Evolutionary conservation across 2,888 invertebrate species (phyloP), one percentile per base, ranked within the genome.

Genomic region (Platycnemis pennipes): DNA sequence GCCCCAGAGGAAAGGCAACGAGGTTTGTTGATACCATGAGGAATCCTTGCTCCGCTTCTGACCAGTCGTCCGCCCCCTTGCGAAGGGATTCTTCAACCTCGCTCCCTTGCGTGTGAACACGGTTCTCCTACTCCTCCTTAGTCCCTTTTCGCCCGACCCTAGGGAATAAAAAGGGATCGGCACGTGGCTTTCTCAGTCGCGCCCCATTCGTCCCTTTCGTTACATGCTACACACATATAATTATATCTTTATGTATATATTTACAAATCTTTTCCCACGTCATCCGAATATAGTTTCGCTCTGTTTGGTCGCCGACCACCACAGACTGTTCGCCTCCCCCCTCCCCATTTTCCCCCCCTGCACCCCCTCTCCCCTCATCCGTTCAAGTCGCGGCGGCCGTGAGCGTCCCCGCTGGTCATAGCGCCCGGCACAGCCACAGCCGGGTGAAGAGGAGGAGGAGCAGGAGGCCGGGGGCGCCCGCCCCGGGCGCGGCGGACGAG

Each of bases 401-500:
- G 63, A 69, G 8, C 22, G 37, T 16, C 31, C 7, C 31, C 77
- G 37, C 63, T 53, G 63, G 91, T 91, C 91, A 91, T 91, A 91
- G 91, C 31, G 37, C 77, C 31, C 37, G n/a, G 13, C 37, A 77
- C 77, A 77, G 31, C 77, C 77, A 77, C 37, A 77, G 31, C 37
- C 77, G 77, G 16, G 37, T 37, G 91, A 91, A n/a, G 69, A 91
- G 45, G 26, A 56, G 63, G 8, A 91, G 44, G 69, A 91, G 26
- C 8, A 63, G 63, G 26, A 91, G 37, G n/a, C 37, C 22, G 44
- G 91, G 69, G 91, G 91, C 42, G 56, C 22, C 44, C 37, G 56
- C 26, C 26, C 63, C 69, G 11, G 91, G 91, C 91, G 91, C 45
- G 49, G 88, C 88, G 22, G 91, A 91, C 22, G 91, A 19, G 91